These are phyloP conservation scores for Mnemiopsis leidyi DNA, from an alignment of 37 sponge, comb jelly and placozoan genomes.

Conservation along the genomic window DNA sequence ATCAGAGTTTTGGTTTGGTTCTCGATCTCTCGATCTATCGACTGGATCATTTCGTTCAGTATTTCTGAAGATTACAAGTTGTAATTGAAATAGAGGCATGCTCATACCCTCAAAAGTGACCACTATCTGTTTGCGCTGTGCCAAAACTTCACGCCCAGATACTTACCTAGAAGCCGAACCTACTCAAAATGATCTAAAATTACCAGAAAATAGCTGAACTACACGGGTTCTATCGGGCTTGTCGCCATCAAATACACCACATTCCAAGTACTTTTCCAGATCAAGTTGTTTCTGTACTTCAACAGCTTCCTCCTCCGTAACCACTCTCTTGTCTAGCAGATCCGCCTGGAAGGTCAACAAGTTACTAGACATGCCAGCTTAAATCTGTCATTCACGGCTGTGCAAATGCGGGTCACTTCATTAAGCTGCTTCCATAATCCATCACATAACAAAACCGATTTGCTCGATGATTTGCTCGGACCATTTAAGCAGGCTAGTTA, in stretches of 20 bases:
- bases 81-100: no score
- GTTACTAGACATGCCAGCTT: no score
- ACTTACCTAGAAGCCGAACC: no score
- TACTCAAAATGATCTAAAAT: neutral
- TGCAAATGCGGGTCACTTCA: no score
- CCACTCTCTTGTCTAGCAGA: neutral
- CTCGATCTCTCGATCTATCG: slow-evolving; percentile 38
- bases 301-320: neutral
- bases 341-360: slow-evolving; percentile 42
- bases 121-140: no score
- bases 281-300: neutral
- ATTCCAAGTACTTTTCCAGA: slow-evolving; percentile 48
- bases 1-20: slow-evolving; percentile 41
- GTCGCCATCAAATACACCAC: slow-evolving; percentile 12
- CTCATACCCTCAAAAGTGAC: no score
- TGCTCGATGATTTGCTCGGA: no score
- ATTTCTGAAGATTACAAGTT: slow-evolving; percentile 55
- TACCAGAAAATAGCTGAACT: slow-evolving; percentile 51
- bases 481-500: no score
- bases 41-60: slow-evolving; percentile 59
- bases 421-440: no score
- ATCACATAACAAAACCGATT: no score
- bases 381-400: no score
- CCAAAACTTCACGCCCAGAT: no score
- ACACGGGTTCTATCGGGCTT: slow-evolving; percentile 19